A percentile compares a stretch with the other conserved stretches of the same genome.
phyloP scores from a whole-genome alignment of 2,113 vertebrate genomes.

The Argyrosomus japonicus region DNA sequence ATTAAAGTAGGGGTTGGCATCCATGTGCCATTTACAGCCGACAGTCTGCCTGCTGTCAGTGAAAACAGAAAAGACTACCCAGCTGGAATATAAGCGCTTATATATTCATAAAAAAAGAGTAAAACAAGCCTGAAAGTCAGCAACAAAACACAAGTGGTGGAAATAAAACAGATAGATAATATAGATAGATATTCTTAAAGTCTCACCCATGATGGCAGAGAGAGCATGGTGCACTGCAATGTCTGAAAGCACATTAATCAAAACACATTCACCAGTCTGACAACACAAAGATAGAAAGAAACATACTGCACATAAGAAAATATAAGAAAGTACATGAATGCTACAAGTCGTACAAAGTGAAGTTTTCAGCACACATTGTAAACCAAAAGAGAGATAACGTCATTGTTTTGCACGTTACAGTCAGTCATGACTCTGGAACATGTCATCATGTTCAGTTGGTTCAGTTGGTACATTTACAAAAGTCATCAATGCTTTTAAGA shows the following conservation, averaged over 20 bases:
- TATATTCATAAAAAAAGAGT: neutral
- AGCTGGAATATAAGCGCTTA: neutral
- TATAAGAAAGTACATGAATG: neutral
- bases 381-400: neutral
- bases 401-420: neutral
- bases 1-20: conserved; percentile 14
- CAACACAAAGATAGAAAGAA: neutral
- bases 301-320: neutral
- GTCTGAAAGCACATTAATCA: neutral
- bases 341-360: too few relatives aligned
- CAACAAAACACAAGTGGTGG: neutral
- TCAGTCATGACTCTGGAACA: too few relatives aligned
- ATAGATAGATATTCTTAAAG: neutral
- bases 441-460: neutral
- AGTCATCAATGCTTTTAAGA: too few relatives aligned
- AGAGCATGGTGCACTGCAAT: neutral
- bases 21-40: neutral
- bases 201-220: neutral
- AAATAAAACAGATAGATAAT: neutral
- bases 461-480: too few relatives aligned
- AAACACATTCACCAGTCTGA: too few relatives aligned
- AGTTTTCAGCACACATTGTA: neutral
- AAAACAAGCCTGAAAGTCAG: neutral
- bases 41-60: neutral
- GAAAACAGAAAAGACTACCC: neutral